Evolutionary conservation across 2,113 vertebrate species (phyloP), one percentile per base, ranked within the genome.

Genomic region (Podarcis cretensis): DNA sequence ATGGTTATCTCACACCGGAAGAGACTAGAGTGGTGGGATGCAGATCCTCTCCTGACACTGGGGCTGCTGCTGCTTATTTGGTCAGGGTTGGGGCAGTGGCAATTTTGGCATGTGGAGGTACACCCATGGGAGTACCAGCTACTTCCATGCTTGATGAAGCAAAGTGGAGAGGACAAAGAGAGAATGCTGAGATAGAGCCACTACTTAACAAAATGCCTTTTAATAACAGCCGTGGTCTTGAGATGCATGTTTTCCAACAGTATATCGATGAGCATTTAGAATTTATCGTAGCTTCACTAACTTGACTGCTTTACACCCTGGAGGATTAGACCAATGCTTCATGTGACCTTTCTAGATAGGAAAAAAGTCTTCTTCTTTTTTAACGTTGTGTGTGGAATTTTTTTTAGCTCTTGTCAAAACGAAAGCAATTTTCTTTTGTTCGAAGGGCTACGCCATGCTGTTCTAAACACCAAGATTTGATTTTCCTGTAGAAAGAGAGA

Each of bases 301-400:
- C 1, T 9, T 63, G 25, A 90, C 88, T 93, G 92, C 93, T 95
- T 95, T 94, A 95, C 87, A 90, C 87, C 35, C 90, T 90, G 88
- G 92, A 92, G 91, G 84, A 65, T 82, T 85, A 88, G 83, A 69
- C 87, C 83, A 71, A 2, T 92, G 88, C 93, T 93, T 93, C 86
- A 87, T 94, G 68, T 30, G 10, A n/a, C 21, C 85, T 94, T 92
- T 83, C 85, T 89, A 37, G 84, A 93, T 91, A 83, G 88, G 71
- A 27, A 21, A n/a, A 75, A 82, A 66, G 48, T 40, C 91, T 87
- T 89, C 91, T 87, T 89, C n/a, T 81, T 76, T 69, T 84, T 75
- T 37, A 86, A 82, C 7, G 25, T 86, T 86, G 71, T 80, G n/a
- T 14, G 59, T 14, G 13, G 59, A 18, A 2, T 63, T 63, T 63